Conservation (phyloP, 1,140 invertebrate genomes). For the Conus betulinus region DNA sequence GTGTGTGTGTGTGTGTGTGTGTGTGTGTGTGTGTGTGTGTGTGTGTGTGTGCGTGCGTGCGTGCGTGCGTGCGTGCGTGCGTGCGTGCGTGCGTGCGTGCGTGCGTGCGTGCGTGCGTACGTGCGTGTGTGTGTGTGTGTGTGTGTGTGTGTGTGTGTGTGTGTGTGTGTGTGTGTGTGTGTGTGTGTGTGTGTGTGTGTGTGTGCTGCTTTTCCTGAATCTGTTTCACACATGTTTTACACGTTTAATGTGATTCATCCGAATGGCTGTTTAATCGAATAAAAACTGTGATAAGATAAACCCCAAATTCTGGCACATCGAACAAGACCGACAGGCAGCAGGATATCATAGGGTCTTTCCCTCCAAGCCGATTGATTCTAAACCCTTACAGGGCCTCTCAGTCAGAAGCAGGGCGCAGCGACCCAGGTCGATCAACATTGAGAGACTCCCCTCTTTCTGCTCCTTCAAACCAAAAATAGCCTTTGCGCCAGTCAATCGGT, state of each 20-base stretch:
- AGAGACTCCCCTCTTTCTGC: neutral
- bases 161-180: no score
- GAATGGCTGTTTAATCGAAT: no score
- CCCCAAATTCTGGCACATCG: no score
- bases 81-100: conserved; percentile 10
- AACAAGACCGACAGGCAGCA: no score
- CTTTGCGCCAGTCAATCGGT: neutral
- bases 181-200: no score
- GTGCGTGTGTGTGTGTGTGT: neutral
- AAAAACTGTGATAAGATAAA: no score
- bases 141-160: no score
- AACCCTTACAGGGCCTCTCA: neutral
- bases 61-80: neutral
- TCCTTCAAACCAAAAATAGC: neutral
- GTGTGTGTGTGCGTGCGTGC: neutral
- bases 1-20: no score
- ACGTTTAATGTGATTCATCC: no score
- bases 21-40: neutral
- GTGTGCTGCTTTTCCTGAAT: no score
- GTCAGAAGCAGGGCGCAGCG: neutral
- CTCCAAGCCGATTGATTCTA: neutral
- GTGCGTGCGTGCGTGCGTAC: neutral
- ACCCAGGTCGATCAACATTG: neutral
- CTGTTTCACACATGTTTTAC: no score
- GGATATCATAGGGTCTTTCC: no score